Conservation (phyloP, 2,888 invertebrate species). For the Oscheius sp. region DNA sequence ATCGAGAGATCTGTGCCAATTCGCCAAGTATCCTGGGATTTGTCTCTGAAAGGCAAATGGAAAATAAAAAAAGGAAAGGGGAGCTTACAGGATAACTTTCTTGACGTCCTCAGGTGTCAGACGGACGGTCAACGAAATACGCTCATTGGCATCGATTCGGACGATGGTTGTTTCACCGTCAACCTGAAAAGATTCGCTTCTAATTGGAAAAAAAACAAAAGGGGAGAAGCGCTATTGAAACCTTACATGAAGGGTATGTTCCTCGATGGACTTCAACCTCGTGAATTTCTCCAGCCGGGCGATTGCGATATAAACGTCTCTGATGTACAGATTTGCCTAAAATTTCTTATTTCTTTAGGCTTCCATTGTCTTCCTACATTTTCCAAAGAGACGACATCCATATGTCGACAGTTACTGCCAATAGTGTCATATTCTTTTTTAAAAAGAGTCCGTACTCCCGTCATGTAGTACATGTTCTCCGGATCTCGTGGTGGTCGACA, state of each 20-base stretch:
- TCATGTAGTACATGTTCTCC: constrained; percentile 2
- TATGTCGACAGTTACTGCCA: constrained; percentile 4
- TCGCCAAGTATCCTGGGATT: constrained; percentile 29
- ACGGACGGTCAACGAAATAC: neutral
- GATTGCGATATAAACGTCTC: constrained; percentile 20
- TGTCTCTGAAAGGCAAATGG: constrained; percentile 3
- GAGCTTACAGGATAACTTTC: neutral
- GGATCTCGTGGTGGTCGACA: neutral
- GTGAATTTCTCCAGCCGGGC: constrained; percentile 10
- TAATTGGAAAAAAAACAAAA: too few relatives aligned
- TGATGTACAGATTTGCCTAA: constrained; percentile 18
- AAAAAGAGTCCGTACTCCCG: neutral
- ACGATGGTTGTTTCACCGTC: constrained; percentile 11
- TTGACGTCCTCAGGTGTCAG: neutral
- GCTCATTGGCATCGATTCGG: neutral
- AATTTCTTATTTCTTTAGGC: too few relatives aligned
- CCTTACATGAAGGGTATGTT: constrained; percentile 15
- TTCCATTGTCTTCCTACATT: neutral
- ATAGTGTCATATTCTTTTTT: neutral
- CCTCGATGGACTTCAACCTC: neutral
- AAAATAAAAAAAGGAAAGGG: neutral
- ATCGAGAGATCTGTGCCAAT: constrained; percentile 24
- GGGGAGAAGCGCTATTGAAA: too few relatives aligned
- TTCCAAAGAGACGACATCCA: neutral
- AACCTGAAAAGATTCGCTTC: too few relatives aligned